Percentiles rank a stretch among this genome's conserved stretches.
phyloP scores from a whole-genome alignment of 2,888 invertebrate species.

The Drosophila trichaetosa region DNA sequence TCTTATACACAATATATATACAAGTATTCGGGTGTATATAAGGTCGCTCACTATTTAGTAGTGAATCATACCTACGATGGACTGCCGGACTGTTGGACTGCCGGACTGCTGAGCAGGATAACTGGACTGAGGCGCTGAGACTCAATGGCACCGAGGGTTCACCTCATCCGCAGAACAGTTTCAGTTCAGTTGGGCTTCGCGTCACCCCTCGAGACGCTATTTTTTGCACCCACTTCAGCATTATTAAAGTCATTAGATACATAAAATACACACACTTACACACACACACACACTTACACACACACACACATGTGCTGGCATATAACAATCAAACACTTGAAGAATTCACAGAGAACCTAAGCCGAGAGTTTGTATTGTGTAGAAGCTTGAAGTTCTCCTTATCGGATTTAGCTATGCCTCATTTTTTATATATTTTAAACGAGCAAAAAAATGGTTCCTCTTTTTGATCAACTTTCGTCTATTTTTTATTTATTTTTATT shows the following conservation, averaged over 20 bases:
- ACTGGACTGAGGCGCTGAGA: constrained; percentile 31
- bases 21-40: constrained; percentile 14
- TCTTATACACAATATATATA: neutral
- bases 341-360: constrained; percentile 7
- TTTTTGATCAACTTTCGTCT: neutral
- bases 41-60: constrained; percentile 68
- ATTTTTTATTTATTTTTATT: too few relatives aligned
- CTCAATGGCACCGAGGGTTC: constrained; percentile 41
- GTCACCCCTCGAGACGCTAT: constrained; percentile 50
- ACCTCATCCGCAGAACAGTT: constrained; percentile 6
- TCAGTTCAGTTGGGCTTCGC: constrained; percentile 10
- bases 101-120: constrained; percentile 23
- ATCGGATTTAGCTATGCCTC: neutral
- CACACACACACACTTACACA: constrained; percentile 3
- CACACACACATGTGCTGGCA: constrained; percentile 2
- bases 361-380: neutral
- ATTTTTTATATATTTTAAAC: neutral
- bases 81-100: constrained; percentile 30
- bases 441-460: neutral
- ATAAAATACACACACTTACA: constrained; percentile 11
- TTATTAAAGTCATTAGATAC: constrained; percentile 71
- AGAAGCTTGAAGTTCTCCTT: neutral
- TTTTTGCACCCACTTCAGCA: constrained; percentile 63
- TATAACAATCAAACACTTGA: constrained; percentile 26
- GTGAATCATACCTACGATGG: constrained; percentile 65